Base-by-base conservation (phyloP, 2,797 vertebrate species). In the Selene dorsalis region DNA sequence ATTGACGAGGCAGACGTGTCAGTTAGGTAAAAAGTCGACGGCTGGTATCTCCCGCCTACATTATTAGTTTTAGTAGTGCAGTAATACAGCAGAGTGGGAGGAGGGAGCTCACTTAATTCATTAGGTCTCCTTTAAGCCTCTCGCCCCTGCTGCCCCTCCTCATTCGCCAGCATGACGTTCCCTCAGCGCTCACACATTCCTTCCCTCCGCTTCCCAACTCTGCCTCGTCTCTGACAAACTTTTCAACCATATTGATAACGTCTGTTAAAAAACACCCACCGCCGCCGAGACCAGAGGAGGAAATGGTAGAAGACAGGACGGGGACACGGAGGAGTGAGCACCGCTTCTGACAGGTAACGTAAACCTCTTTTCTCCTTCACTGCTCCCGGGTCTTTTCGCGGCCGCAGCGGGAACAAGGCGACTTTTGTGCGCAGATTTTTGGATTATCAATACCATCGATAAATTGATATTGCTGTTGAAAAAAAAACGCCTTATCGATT, bases 301-400 rank as follows among this genome's bases (percentile, higher is more conserved):
- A 75, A 24, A 90, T 86, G 90, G 17, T 26, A 18, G 60, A 11
- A 0, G 50, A 2, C 30, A 39, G 18, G 28, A 30, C 69, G 60
- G 66, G 50, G 35, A 26, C 0, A 9, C 22, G 48, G 65, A 20
- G 57, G 32, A 2, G 45, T 24, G 64, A 64, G 75, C 69, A 14
- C 28, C 75, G 56, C 83, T 77, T 89, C 74, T 86, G 84, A 88
- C 89, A 90, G 92, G 92, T 92, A 92, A 79, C 22, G 28, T 47
- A 7, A 52, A 60, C 14, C 6, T 17, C 11, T 30, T 16, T 43
- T 8, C 17, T 3, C 4, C 12, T 39, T 55, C 58, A 1, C 57
- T 47, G 47, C 35, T 59, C 4, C 2, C 6, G 3, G 35, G 18
- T 12, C 13, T 28, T 18, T 47, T 10, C 16, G 18, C 2, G 61